phyloP scores from a whole-genome alignment of 2,797 vertebrate species.

The Galaxias olidus region DNA sequence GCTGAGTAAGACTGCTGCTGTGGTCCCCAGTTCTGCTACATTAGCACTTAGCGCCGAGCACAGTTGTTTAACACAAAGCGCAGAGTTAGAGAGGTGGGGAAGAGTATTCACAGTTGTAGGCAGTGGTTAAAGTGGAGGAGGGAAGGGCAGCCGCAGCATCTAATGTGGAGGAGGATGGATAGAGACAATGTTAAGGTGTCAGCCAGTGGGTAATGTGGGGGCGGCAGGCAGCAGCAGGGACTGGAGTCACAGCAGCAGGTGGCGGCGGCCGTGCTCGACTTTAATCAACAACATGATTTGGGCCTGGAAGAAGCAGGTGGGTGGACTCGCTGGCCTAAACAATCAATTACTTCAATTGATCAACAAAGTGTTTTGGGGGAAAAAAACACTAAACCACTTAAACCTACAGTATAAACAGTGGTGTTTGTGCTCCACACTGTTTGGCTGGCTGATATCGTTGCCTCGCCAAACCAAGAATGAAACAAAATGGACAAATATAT shows the following conservation, averaged over 20 bases:
- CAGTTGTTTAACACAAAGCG: constrained; percentile 46
- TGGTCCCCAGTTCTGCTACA: constrained; percentile 72
- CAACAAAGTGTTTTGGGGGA: constrained; percentile 39
- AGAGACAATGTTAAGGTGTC: constrained; percentile 58
- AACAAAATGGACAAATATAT: constrained; percentile 23
- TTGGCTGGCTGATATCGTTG: constrained; percentile 30
- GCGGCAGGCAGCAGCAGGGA: constrained; percentile 31
- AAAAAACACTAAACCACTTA: constrained; percentile 48
- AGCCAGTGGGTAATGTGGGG: constrained; percentile 42
- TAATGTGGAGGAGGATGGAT: constrained; percentile 44
- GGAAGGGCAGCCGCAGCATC: constrained; percentile 16
- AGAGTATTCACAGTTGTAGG: constrained; percentile 30
- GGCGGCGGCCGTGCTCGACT: constrained; percentile 47
- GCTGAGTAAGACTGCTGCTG: constrained; percentile 70
- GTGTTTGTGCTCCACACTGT: constrained; percentile 25
- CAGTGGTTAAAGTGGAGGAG: constrained; percentile 37
- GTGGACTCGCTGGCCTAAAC: constrained; percentile 49
- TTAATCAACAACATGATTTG: constrained; percentile 68
- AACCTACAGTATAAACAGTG: constrained; percentile 30
- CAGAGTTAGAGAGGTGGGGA: constrained; percentile 21
- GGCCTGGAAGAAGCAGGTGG: constrained; percentile 53
- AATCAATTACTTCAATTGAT: constrained; percentile 64
- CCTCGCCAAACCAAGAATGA: constrained; percentile 30
- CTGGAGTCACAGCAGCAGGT: constrained; percentile 31
- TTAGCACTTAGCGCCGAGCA: constrained; percentile 66